Percentiles rank a stretch among this genome's conserved stretches.
phyloP scores from a whole-genome alignment of 2,113 vertebrate species.

The Tauraco erythrolophus region DNA sequence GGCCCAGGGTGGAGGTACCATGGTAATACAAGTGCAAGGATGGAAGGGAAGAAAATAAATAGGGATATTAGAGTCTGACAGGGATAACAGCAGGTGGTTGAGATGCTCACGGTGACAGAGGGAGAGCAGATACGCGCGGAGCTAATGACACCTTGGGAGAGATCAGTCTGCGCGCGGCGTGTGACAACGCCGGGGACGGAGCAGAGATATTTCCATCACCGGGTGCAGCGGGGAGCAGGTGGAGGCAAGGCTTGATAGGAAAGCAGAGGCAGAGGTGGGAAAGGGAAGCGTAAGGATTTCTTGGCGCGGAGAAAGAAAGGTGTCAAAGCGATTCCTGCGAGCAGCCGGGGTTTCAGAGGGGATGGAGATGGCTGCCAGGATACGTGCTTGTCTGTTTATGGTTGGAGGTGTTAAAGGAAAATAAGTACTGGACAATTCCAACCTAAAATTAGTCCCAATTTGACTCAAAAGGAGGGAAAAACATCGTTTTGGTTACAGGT shows the following conservation, averaged over 20 bases:
- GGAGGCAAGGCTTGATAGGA: not conserved
- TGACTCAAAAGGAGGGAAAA: not conserved
- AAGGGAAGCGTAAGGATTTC: not conserved
- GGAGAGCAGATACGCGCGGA: accelerated
- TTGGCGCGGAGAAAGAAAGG: not conserved
- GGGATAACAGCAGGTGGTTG: not conserved
- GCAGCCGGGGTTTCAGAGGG: not conserved
- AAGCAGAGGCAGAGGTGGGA: not conserved
- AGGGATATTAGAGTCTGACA: not conserved
- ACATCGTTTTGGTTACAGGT: not conserved
- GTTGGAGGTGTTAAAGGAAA: not conserved
- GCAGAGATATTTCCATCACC: not conserved
- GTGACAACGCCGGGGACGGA: not conserved
- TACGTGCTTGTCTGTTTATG: accelerated
- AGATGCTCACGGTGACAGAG: not conserved
- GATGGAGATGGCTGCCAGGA: accelerated
- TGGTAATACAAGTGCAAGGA: not conserved
- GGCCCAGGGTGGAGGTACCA: not conserved
- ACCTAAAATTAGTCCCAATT: not conserved
- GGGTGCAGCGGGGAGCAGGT: not conserved
- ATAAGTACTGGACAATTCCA: not conserved
- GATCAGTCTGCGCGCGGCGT: accelerated
- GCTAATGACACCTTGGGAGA: not conserved
- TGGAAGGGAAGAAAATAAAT: not conserved
- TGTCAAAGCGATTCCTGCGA: accelerated